Base-by-base conservation (phyloP, 2,888 invertebrate species). In the Drosophila imparisetae region DNA sequence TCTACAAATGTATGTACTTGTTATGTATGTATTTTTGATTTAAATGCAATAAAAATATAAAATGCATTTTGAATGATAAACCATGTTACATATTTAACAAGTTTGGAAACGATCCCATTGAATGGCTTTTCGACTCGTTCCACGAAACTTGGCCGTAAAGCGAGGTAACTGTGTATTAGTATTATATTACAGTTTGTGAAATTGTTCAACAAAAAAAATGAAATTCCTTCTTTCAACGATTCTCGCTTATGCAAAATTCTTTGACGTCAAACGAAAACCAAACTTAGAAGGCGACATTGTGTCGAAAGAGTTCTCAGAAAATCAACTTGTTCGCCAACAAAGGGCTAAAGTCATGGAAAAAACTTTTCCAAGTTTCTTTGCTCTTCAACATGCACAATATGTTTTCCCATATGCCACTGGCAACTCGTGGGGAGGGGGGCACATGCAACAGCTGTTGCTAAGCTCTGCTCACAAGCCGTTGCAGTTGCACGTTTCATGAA, bases 391-490 rank as follows among this genome's bases (percentile, higher is more conserved):
- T 50, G 53, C 32, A 32, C 29, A 32, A 13, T 36, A 70, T 58
- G 34, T 61, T 75, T 29, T 45, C 13, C 7, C 45, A 24, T 24
- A 15, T 50, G 40, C 42, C 52, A 30, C 60, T 67, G 48, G 38
- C 49, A 27, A 49, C 29, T 49, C n/a, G 45, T 13, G 27, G 24
- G 24, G 24, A 24, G 13, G 21, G 32, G 34, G 21, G 13, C 42
- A 30, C 53, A 77, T 58, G 75, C 73, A 75, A 68, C 75, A 74
- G 73, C 73, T 74, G 59, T 18, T 48, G 42, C 49, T 34, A 24
- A 53, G 34, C 54, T 29, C 36, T 53, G 45, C 38, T 32, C 42
- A 30, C 52, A 61, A 61, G 27, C 38, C 36, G 38, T 15, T 61
- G 53, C 30, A 32, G 32, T 27, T 62, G 57, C 67, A 68, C 73